These are phyloP conservation scores for Triops longicaudatus DNA, from an alignment of 1,140 invertebrate genomes.

Conservation along the genomic window DNA sequence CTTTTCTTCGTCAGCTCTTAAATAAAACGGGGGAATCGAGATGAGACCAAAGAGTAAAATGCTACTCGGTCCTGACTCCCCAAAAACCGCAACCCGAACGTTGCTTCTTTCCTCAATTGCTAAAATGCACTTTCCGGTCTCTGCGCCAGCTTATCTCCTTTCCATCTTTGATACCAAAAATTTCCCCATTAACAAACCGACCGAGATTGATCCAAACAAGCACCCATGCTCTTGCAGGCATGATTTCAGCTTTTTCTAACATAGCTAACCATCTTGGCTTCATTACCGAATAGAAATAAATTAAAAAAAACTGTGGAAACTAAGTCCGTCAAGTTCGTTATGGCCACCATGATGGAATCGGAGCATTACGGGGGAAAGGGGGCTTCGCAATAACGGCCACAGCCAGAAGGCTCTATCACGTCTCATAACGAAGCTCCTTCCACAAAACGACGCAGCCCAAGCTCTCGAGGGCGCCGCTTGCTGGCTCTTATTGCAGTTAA, in stretches of 20 bases:
- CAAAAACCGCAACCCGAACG: neutral
- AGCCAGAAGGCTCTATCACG: neutral
- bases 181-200: too few relatives aligned
- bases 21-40: neutral
- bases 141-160: neutral
- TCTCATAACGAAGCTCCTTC: neutral
- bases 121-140: neutral
- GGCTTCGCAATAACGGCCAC: neutral
- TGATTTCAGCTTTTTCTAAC: neutral
- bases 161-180: too few relatives aligned
- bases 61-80: neutral
- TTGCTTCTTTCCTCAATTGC: conserved; percentile 7
- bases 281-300: neutral
- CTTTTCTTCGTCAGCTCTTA: neutral
- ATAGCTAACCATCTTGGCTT: neutral
- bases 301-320: neutral
- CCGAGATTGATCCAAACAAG: too few relatives aligned
- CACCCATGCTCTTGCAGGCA: too few relatives aligned
- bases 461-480: neutral
- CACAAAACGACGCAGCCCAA: neutral
- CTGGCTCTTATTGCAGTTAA: neutral
- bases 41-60: neutral
- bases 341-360: neutral
- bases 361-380: neutral
- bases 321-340: neutral